phyloP scores from a whole-genome alignment of 2,797 vertebrate genomes.

The Lepidocolaptes lacrymiger region DNA sequence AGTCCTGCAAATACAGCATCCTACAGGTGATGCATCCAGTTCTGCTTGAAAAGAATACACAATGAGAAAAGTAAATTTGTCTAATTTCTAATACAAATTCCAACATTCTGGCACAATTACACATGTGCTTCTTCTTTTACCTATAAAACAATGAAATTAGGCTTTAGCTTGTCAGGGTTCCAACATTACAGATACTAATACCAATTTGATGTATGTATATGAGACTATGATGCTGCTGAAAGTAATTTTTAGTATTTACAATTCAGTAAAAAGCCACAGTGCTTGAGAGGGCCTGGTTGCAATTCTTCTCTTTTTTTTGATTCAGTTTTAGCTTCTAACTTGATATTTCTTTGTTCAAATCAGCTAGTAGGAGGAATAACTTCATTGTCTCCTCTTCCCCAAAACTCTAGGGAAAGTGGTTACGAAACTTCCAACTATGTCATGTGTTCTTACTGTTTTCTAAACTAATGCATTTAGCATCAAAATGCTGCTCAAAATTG shows the following conservation, averaged over 20 bases:
- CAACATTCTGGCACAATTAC: not conserved
- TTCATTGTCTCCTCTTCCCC: not conserved
- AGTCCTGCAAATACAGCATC: not conserved
- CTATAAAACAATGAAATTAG: not conserved
- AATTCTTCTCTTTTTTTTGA: not conserved
- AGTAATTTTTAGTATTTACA: not conserved
- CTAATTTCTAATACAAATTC: not conserved
- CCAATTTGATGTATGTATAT: not conserved
- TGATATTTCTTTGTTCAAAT: not conserved
- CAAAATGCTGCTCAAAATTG: conserved; percentile 30
- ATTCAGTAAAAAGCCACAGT: not conserved
- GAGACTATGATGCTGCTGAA: not conserved
- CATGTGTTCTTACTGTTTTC: not conserved
- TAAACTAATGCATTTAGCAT: not conserved
- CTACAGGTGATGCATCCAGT: not conserved
- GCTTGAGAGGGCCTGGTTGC: not conserved
- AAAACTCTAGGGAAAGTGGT: not conserved
- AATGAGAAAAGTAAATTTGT: not conserved
- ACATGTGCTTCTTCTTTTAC: not conserved
- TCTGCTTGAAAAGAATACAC: not conserved
- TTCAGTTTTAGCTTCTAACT: not conserved
- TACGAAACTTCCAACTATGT: not conserved
- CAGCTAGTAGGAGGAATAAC: not conserved
- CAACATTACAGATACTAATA: not conserved
- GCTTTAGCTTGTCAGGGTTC: not conserved